Percentiles rank a stretch among this genome's conserved stretches.
Conservation (phyloP, 2,113 vertebrate species). For the Platysternon megacephalum region DNA sequence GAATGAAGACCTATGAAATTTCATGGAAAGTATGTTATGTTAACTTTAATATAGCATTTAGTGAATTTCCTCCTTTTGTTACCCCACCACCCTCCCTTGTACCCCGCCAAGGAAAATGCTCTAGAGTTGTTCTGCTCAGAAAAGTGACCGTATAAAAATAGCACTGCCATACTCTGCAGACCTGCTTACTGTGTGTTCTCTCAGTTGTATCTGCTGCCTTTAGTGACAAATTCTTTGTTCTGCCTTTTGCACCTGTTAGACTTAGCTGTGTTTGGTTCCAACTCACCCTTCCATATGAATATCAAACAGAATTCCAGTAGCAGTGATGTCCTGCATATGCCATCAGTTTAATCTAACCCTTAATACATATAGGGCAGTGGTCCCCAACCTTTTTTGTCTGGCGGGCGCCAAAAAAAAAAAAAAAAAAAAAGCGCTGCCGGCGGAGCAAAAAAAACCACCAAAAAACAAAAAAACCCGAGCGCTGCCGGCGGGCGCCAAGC, state of each 20-base stretch:
- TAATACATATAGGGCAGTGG: not conserved
- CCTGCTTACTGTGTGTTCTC: slow-evolving; percentile 49
- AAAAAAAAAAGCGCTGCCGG: no score
- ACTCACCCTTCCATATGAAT: not conserved
- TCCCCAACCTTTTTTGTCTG: no score
- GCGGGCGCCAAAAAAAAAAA: no score
- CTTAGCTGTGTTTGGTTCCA: not conserved
- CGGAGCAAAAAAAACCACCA: no score
- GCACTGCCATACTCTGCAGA: slow-evolving; percentile 43
- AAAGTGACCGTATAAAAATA: slow-evolving; percentile 56
- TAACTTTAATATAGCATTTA: not conserved
- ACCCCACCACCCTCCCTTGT: not conserved
- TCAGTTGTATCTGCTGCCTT: slow-evolving; percentile 67
- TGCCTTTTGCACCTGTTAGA: slow-evolving; percentile 66
- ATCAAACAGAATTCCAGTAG: not conserved
- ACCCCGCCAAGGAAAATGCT: not conserved
- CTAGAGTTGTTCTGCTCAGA: slow-evolving; percentile 3
- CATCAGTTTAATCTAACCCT: not conserved
- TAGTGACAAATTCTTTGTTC: slow-evolving; percentile 41
- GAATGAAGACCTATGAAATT: not conserved
- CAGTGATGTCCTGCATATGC: not conserved
- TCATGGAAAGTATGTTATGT: not conserved
- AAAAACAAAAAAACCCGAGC: no score
- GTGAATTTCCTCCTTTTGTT: not conserved
- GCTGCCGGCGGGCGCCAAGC: no score